These are phyloP conservation scores for Leptosomus discolor DNA, from an alignment of 2,113 vertebrate genomes.

Conservation along the genomic window DNA sequence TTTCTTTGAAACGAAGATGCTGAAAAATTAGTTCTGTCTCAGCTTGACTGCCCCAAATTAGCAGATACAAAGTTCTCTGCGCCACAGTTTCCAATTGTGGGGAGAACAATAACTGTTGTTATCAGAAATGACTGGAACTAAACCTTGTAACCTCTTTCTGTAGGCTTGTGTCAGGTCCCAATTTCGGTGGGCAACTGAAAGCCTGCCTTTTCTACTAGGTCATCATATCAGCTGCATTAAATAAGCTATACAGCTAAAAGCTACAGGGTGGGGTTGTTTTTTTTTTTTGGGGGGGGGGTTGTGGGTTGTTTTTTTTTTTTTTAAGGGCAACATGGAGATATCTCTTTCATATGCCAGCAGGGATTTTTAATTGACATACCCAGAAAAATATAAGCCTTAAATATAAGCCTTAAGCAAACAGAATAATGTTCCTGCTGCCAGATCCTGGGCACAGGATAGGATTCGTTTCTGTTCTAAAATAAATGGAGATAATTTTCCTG, in stretches of 20 bases:
- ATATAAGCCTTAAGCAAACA: background rate
- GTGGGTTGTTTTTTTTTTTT: no score
- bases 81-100: rapidly evolving
- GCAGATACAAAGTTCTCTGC: background rate
- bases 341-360: background rate
- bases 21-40: background rate
- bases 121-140: background rate
- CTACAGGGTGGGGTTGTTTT: background rate
- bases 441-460: background rate
- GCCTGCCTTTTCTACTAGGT: background rate
- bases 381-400: background rate
- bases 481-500: background rate
- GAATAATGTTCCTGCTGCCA: background rate
- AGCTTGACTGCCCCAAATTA: background rate
- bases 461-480: background rate
- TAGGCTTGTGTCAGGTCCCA: background rate
- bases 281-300: no score
- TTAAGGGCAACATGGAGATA: background rate
- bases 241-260: background rate
- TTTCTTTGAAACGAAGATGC: background rate
- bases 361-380: background rate
- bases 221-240: background rate
- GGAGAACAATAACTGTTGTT: background rate
- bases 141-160: background rate
- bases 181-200: background rate